Evolutionary conservation across 2,797 vertebrate species (phyloP).

Genomic region (Intellagama lesueurii): DNA sequence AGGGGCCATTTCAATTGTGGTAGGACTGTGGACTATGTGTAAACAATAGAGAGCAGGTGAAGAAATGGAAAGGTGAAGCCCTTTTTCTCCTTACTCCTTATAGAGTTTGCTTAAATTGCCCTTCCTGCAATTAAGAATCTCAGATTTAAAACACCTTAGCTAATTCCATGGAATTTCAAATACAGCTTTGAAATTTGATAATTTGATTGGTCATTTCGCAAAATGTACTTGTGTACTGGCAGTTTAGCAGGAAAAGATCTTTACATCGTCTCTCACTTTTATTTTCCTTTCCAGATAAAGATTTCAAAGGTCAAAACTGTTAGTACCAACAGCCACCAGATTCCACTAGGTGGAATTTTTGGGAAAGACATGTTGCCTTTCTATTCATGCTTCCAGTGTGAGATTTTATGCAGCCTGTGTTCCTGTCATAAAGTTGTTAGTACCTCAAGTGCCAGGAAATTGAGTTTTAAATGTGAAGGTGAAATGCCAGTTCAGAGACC

Average conservation of each 20-base stretch:
- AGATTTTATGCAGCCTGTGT: slow-evolving; percentile 31
- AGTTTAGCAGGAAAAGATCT: not conserved
- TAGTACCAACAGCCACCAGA: not conserved
- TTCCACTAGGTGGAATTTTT: slow-evolving; percentile 5
- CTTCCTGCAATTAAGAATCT: not conserved
- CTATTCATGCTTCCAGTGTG: slow-evolving; percentile 15
- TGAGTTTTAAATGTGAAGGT: slow-evolving; percentile 6
- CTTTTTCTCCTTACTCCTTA: not conserved
- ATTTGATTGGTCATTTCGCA: not conserved
- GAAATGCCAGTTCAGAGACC: not conserved
- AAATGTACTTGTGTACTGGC: not conserved
- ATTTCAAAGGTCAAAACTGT: slow-evolving; percentile 35
- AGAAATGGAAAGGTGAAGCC: not conserved
- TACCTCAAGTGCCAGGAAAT: slow-evolving; percentile 21
- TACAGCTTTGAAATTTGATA: not conserved
- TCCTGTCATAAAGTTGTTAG: slow-evolving; percentile 18
- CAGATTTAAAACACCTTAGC: no score
- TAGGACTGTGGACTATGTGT: not conserved
- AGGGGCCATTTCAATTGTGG: not conserved
- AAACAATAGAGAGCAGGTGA: not conserved
- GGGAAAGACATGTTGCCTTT: slow-evolving; percentile 26
- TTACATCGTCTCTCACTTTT: slow-evolving; percentile 27
- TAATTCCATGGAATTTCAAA: not conserved
- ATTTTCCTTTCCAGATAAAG: slow-evolving; percentile 40
- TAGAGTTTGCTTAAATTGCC: not conserved